A percentile compares a stretch with the other conserved stretches of the same genome.
Evolutionary conservation across 2,797 vertebrate genomes (phyloP).

Genomic region (Mus caroli): DNA sequence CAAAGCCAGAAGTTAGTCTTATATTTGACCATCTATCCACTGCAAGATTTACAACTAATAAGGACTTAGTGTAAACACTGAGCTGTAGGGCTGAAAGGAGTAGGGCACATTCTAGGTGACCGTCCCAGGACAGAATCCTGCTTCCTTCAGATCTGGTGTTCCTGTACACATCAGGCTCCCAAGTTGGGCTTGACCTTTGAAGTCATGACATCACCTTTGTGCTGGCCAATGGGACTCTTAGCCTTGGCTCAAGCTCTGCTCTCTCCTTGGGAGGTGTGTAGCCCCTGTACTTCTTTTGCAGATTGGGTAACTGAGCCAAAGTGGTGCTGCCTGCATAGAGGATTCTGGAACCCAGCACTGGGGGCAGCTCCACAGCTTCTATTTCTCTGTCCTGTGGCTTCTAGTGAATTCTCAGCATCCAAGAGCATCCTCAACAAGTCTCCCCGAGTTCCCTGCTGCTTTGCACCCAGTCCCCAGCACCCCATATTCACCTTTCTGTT

Average conservation of each 20-base stretch:
- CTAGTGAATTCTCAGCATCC: neutral
- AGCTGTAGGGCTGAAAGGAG: neutral
- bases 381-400: neutral
- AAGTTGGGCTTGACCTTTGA: neutral
- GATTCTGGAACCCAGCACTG: neutral
- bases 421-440: neutral
- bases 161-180: rapidly evolving
- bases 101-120: neutral
- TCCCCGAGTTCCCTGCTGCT: neutral
- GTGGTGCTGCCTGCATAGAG: neutral
- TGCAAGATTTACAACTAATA: neutral
- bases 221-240: neutral
- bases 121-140: no score
- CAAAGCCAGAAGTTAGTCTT: neutral
- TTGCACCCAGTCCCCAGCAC: rapidly evolving
- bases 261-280: neutral
- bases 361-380: neutral
- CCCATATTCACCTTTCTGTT: neutral
- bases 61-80: neutral
- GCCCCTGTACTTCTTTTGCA: neutral
- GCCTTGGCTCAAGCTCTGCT: neutral
- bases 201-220: no score
- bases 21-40: neutral
- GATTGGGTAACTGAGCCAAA: neutral
- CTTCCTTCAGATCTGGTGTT: neutral